Evolutionary conservation across 2,888 invertebrate genomes (phyloP).

Genomic region (Prosapia bicincta): DNA sequence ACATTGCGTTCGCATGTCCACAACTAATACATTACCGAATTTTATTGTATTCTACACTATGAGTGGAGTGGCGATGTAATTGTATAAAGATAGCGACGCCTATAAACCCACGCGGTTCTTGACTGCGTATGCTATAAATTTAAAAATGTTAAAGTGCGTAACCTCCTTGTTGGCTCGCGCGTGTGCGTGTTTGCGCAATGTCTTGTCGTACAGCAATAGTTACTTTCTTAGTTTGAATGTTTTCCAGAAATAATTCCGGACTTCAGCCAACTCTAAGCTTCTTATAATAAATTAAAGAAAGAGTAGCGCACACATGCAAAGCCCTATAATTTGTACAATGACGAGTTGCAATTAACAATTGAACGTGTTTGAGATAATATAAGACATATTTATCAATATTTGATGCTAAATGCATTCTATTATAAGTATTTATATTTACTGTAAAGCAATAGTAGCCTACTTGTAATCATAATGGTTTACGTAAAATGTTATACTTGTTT

Average conservation of each 20-base stretch:
- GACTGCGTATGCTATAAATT: not conserved
- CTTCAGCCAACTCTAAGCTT: not conserved
- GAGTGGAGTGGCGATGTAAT: no score
- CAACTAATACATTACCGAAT: no score
- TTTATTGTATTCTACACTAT: no score
- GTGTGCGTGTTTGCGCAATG: not conserved
- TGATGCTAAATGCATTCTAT: no score
- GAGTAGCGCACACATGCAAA: not conserved
- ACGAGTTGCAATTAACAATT: no score
- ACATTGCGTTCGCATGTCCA: no score
- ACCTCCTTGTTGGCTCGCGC: not conserved
- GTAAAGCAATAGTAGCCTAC: no score
- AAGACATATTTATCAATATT: no score
- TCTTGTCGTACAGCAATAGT: not conserved
- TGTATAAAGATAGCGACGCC: not conserved
- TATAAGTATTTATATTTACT: no score
- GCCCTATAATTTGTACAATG: not conserved
- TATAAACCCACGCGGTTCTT: not conserved
- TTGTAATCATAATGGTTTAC: no score
- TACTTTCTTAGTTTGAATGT: not conserved
- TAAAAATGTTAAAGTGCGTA: conserved; percentile 2
- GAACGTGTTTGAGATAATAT: no score
- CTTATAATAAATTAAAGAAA: not conserved
- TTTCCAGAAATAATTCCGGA: not conserved
- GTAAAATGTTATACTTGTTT: no score